Base-by-base conservation (phyloP, 2,888 invertebrate species). In the Brachynemurus nebulosus region DNA sequence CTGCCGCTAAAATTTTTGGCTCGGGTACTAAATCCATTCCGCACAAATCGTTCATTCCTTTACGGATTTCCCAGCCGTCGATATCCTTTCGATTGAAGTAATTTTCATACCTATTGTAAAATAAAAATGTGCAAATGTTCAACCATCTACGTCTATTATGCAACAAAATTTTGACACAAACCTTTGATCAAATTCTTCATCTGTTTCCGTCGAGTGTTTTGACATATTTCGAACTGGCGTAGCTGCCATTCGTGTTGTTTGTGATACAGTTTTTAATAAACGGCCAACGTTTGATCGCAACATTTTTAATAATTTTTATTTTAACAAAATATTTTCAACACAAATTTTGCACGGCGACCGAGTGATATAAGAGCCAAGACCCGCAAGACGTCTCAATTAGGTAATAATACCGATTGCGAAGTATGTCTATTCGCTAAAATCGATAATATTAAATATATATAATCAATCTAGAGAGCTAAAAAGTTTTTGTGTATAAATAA, bases 21-120 rank as follows among this genome's bases (percentile, higher is more conserved):
- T 93, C 93, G 0, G 96, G 93, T 7, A 97, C 78, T 58, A 88
- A 68, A 71, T 97, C 96, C 78, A 86, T 82, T 53, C 86, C 89
- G 56, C 78, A 76, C 51, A 92, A 67, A 61, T 90, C 89, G 57
- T 85, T 89, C 81, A 92, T 85, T 4, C 80, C 91, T 62, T 90
- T 86, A 47, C 95, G 82, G 55, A 91, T 71, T 68, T 93, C 91
- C 96, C 95, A 96, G 42, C 85, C 84, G 65, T 93, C 93, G 61
- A 95, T 88, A 57, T 91, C 86, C 48, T 74, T 69, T 48, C 86
- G 78, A 63, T 79, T 85, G 71, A 95, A 91, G 66, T 76, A 93
- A 35, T 76, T 72, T 60, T 81, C 84, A 62, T 84, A 91, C 61
- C 83, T 76, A n/a, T n/a, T n/a, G 63, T 36, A 66, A 66, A 33